These are phyloP conservation scores for Cerceris ruficornis DNA, from an alignment of 2,888 invertebrate species.

Conservation along the genomic window DNA sequence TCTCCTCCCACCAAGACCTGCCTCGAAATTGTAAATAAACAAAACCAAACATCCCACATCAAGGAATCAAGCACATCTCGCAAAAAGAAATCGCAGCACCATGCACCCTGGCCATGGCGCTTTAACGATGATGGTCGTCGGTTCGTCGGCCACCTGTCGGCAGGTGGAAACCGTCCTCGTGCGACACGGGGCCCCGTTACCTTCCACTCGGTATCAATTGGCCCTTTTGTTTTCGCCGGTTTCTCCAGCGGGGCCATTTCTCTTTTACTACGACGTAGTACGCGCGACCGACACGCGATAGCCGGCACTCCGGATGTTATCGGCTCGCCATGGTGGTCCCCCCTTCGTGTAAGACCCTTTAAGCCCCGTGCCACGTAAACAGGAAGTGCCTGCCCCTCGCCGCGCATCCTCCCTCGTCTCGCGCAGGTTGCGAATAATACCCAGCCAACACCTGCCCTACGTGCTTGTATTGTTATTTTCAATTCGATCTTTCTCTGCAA, in stretches of 20 bases:
- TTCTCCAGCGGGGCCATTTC: conserved; percentile 67
- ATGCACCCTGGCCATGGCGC: background rate
- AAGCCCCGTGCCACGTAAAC: conserved; percentile 60
- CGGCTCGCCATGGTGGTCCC: conserved; percentile 38
- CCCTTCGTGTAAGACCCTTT: conserved; percentile 46
- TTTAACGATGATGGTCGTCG: conserved; percentile 66
- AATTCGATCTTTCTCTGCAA: conserved; percentile 5
- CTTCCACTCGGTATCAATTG: conserved; percentile 72
- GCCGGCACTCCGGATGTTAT: conserved; percentile 59
- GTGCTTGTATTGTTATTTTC: conserved; percentile 1
- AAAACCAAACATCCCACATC: too few relatives aligned
- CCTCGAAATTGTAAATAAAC: too few relatives aligned
- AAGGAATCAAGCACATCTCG: too few relatives aligned
- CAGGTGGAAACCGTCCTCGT: conserved; percentile 74
- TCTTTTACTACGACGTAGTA: conserved; percentile 73
- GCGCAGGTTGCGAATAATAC: conserved; percentile 31
- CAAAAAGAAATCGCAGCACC: too few relatives aligned
- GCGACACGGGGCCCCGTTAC: conserved; percentile 59
- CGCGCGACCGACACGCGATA: conserved; percentile 52
- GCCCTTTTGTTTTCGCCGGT: conserved; percentile 70
- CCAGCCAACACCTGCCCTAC: conserved; percentile 32
- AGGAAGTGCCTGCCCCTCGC: conserved; percentile 58
- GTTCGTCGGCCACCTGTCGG: conserved; percentile 77
- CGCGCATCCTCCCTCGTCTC: background rate
- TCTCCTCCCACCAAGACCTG: too few relatives aligned